Percentiles rank a stretch among this genome's conserved stretches.
Evolutionary conservation across 2,888 invertebrate genomes (phyloP).

Genomic region (Perizoma affinitatum): DNA sequence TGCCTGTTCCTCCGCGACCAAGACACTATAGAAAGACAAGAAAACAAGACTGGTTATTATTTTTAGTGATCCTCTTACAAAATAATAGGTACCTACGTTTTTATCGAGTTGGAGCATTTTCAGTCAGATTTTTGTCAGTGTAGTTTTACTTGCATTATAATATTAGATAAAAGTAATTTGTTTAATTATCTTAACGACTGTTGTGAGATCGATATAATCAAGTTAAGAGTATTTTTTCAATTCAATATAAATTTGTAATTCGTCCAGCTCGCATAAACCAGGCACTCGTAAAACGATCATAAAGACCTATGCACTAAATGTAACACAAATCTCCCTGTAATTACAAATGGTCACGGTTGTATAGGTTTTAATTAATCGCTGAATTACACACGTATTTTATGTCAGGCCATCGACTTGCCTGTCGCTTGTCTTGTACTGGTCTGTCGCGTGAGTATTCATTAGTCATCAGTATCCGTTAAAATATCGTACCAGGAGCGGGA

Average conservation of each 20-base stretch:
- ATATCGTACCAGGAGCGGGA: not conserved
- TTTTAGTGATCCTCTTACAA: too few relatives aligned
- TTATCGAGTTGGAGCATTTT: too few relatives aligned
- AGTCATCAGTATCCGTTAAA: conserved; percentile 3
- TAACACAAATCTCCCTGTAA: conserved; percentile 69
- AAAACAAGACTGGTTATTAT: too few relatives aligned
- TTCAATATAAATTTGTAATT: conserved; percentile 17
- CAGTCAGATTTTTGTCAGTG: too few relatives aligned
- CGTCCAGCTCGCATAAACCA: conserved; percentile 10
- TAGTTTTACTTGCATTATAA: too few relatives aligned
- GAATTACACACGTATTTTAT: conserved; percentile 75
- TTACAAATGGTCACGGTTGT: conserved; percentile 75
- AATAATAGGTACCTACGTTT: too few relatives aligned
- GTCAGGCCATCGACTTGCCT: conserved; percentile 61
- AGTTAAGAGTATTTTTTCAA: conserved; percentile 10
- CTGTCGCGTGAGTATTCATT: conserved; percentile 56
- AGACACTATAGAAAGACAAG: too few relatives aligned
- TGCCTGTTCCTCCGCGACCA: too few relatives aligned
- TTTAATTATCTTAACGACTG: too few relatives aligned
- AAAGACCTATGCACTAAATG: conserved; percentile 64
- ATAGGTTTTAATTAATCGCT: conserved; percentile 82
- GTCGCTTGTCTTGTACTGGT: conserved; percentile 56
- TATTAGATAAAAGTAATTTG: too few relatives aligned
- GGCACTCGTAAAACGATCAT: conserved; percentile 33
- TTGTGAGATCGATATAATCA: not conserved